A percentile compares a stretch with the other conserved stretches of the same genome.
Evolutionary conservation across 1,140 invertebrate species (phyloP).

Genomic region (Eulimnadia texana): DNA sequence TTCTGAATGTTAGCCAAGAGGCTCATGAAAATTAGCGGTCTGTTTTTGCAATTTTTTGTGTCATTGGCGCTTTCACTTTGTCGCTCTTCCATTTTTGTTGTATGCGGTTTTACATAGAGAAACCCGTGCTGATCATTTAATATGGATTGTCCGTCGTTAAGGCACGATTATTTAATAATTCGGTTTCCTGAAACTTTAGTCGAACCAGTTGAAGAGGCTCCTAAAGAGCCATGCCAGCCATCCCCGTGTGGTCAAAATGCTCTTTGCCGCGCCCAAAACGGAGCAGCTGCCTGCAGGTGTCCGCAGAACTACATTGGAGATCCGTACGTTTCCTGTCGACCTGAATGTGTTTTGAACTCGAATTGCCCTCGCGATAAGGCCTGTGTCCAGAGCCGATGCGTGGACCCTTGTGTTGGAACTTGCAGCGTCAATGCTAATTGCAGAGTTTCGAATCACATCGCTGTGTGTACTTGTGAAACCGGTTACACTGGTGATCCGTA

Average conservation of each 20-base stretch:
- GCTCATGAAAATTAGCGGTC: too few species aligned
- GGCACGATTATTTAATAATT: too few species aligned
- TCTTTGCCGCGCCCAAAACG: conserved; percentile 46
- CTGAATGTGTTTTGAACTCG: conserved; percentile 50
- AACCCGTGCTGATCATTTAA: too few species aligned
- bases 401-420: conserved; percentile 49
- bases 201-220: conserved; percentile 30
- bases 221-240: conserved; percentile 53
- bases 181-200: background rate
- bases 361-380: conserved; percentile 37
- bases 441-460: conserved; percentile 56
- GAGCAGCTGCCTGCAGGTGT: conserved; percentile 55
- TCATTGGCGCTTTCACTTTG: too few species aligned
- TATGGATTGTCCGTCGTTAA: too few species aligned
- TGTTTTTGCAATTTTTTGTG: too few species aligned
- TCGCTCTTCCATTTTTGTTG: too few species aligned
- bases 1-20: too few species aligned
- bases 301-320: conserved; percentile 55
- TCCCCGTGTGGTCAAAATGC: conserved; percentile 63
- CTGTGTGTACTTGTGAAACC: conserved; percentile 48
- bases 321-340: conserved; percentile 56
- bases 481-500: conserved; percentile 57
- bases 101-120: too few species aligned
- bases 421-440: conserved; percentile 56
- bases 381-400: conserved; percentile 51